Percentiles rank a stretch among this genome's conserved stretches.
These are phyloP conservation scores for Palythoa grandis DNA, from an alignment of 92 coral and sea anemone species.

Conservation along the genomic window DNA sequence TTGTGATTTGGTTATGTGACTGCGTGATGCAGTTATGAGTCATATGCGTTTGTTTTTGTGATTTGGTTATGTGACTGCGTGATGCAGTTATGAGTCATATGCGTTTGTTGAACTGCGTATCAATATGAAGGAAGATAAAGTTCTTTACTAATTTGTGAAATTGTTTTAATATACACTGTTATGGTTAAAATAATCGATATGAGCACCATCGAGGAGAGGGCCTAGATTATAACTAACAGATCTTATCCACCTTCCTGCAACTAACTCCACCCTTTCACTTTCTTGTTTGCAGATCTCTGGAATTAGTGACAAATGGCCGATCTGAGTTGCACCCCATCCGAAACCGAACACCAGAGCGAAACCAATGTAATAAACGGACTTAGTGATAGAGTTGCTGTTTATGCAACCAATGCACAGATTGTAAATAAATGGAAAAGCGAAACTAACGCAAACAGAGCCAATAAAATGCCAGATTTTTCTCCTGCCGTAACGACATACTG, in stretches of 20 bases:
- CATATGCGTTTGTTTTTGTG: too few relatives aligned
- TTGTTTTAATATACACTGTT: too few relatives aligned
- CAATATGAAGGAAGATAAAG: too few relatives aligned
- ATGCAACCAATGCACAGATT: slow-evolving; percentile 71
- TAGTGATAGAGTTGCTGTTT: slow-evolving; percentile 49
- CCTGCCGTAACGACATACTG: slow-evolving; percentile 72
- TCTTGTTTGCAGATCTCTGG: slow-evolving; percentile 68
- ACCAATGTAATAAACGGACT: slow-evolving; percentile 62
- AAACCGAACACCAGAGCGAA: slow-evolving; percentile 68
- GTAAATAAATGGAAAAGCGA: slow-evolving; percentile 66
- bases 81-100: too few relatives aligned
- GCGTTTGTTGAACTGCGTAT: too few relatives aligned
- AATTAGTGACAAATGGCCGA: slow-evolving; percentile 74
- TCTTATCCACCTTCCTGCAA: slow-evolving; percentile 66
- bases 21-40: too few relatives aligned
- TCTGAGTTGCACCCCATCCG: slow-evolving; percentile 81
- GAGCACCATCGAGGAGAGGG: not conserved
- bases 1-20: too few relatives aligned
- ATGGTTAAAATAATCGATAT: too few relatives aligned
- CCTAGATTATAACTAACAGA: not conserved
- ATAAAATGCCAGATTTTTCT: slow-evolving; percentile 74
- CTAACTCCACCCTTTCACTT: slow-evolving; percentile 67
- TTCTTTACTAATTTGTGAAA: too few relatives aligned
- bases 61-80: too few relatives aligned
- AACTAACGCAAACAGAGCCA: slow-evolving; percentile 66